Evolutionary conservation across 2,888 invertebrate species (phyloP).

Genomic region (Melieria omissa): DNA sequence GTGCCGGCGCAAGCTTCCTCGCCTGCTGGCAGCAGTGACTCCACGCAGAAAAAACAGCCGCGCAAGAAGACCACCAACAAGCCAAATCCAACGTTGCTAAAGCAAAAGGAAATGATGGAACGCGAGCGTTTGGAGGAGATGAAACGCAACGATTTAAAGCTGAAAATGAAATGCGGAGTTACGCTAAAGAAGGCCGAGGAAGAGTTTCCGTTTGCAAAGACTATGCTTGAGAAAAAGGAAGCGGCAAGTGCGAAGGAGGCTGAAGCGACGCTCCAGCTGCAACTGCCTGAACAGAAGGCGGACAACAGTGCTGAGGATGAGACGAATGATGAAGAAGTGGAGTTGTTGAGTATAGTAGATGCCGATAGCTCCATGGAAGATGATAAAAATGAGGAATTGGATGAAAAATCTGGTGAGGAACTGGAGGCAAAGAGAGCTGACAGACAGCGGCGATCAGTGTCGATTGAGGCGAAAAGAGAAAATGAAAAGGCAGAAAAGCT

Average conservation of each 20-base stretch:
- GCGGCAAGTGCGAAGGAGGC: background rate
- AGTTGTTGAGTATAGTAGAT: constrained; percentile 31
- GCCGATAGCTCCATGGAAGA: constrained; percentile 42
- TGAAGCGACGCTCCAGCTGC: background rate
- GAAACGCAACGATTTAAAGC: constrained; percentile 59
- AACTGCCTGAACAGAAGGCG: too few species aligned
- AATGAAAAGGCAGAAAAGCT: constrained; percentile 3
- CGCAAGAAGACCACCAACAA: constrained; percentile 64
- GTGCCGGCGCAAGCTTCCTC: constrained; percentile 2
- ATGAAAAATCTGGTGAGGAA: constrained; percentile 1
- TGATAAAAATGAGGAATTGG: background rate
- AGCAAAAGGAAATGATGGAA: constrained; percentile 57
- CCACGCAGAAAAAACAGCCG: constrained; percentile 56
- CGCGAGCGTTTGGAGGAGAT: constrained; percentile 60
- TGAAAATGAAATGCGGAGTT: constrained; percentile 59
- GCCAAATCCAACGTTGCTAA: constrained; percentile 63
- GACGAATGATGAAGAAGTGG: background rate
- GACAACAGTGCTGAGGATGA: background rate
- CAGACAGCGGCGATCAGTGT: background rate
- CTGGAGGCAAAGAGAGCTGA: too few species aligned
- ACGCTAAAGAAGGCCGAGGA: constrained; percentile 57
- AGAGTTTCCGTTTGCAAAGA: constrained; percentile 55
- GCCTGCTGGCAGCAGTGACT: constrained; percentile 17
- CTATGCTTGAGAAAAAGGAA: constrained; percentile 48
- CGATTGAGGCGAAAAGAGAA: background rate